phyloP scores from a whole-genome alignment of 2,797 vertebrate genomes.

The Falco novaeseelandiae region DNA sequence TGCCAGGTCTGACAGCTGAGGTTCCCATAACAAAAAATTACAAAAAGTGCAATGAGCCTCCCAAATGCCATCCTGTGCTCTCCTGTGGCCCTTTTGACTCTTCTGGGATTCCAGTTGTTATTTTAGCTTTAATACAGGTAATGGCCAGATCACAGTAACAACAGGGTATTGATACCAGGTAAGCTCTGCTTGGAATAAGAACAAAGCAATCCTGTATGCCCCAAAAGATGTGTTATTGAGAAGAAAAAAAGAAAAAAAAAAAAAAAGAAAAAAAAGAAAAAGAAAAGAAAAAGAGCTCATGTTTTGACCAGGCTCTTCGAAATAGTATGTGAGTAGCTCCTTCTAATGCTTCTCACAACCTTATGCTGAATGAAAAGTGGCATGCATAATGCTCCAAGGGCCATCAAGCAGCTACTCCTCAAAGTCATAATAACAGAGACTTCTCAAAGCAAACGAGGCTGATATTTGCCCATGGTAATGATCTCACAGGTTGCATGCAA shows the following conservation, averaged over 20 bases:
- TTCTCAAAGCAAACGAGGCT: slow-evolving; percentile 26
- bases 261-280: too few relatives aligned
- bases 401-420: slow-evolving; percentile 19
- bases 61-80: not conserved
- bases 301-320: not conserved
- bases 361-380: slow-evolving; percentile 12
- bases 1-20: slow-evolving; percentile 71
- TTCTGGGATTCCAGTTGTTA: not conserved
- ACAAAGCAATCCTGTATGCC: not conserved
- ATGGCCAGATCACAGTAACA: slow-evolving; percentile 12
- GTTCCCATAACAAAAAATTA: slow-evolving; percentile 39
- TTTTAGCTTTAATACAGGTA: not conserved
- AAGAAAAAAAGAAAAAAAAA: not conserved
- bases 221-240: not conserved
- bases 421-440: slow-evolving; percentile 38
- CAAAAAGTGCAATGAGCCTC: slow-evolving; percentile 5
- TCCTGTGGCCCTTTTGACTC: not conserved
- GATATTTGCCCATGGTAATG: slow-evolving; percentile 44
- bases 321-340: not conserved
- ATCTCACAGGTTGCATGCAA: slow-evolving; percentile 1
- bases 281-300: not conserved
- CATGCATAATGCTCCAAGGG: not conserved
- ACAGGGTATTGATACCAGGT: not conserved
- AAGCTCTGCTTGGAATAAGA: not conserved
- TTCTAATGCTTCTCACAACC: slow-evolving; percentile 1